A percentile compares a stretch with the other conserved stretches of the same genome.
Evolutionary conservation across 2,113 vertebrate genomes (phyloP).

Genomic region (Ardeotis arabs): DNA sequence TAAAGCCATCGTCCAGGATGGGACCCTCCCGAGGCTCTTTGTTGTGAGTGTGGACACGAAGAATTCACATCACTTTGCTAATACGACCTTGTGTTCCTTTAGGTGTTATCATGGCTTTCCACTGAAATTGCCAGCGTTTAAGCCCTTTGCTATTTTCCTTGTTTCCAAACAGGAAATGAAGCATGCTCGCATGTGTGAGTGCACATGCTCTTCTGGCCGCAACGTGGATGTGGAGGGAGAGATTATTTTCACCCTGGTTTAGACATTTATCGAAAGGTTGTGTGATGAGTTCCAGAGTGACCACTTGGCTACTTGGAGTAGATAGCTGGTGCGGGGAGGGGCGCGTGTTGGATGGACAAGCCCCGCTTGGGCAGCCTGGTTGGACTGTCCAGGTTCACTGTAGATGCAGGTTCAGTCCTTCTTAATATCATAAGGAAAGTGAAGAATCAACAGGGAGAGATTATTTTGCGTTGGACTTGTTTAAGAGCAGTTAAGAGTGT

Average conservation of each 20-base stretch:
- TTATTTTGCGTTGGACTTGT: not conserved
- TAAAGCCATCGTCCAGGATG: not conserved
- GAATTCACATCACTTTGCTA: not conserved
- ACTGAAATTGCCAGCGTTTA: not conserved
- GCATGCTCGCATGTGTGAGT: not conserved
- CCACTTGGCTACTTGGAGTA: not conserved
- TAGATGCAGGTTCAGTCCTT: not conserved
- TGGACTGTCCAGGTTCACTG: not conserved
- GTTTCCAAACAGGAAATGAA: constrained; percentile 63
- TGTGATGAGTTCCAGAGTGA: not conserved
- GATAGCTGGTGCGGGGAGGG: not conserved
- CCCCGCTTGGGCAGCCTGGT: not conserved
- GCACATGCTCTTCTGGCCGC: not conserved
- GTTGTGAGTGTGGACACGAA: not conserved
- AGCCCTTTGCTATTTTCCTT: not conserved
- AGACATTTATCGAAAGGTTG: not conserved
- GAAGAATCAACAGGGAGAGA: not conserved
- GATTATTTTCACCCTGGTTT: not conserved
- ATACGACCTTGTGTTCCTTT: not conserved
- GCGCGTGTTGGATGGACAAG: not conserved
- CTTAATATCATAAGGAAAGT: not conserved
- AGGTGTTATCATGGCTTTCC: constrained; percentile 17
- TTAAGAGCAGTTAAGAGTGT: not conserved
- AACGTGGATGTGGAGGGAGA: not conserved
- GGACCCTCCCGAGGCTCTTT: not conserved